These are phyloP conservation scores for Temnothorax ravouxi DNA, from an alignment of 2,888 invertebrate genomes.

Conservation along the genomic window DNA sequence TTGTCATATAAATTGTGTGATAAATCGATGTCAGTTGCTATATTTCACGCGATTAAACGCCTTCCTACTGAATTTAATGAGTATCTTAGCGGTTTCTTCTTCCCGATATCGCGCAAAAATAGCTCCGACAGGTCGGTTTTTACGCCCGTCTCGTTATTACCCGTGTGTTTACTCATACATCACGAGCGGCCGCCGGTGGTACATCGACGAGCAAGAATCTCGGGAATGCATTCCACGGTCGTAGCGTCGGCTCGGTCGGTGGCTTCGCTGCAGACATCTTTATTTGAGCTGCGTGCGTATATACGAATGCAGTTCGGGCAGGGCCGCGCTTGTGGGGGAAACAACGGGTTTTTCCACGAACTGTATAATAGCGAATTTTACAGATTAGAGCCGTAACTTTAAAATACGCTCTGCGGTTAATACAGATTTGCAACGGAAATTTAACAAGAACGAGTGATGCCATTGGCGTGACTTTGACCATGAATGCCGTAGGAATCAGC, in stretches of 20 bases:
- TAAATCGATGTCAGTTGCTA: neutral
- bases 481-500: neutral
- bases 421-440: neutral
- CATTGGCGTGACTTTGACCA: neutral
- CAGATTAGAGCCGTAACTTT: neutral
- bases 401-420: neutral
- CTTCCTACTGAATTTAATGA: constrained; percentile 4
- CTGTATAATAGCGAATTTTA: neutral
- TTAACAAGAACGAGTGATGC: neutral
- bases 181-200: constrained; percentile 5
- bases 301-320: constrained; percentile 27
- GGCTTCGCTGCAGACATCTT: constrained; percentile 37
- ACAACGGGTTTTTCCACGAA: neutral
- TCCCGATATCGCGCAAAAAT: constrained; percentile 8
- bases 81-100: neutral
- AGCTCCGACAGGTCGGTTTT: constrained; percentile 6
- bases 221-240: constrained; percentile 32
- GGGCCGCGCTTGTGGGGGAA: neutral
- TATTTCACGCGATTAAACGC: neutral
- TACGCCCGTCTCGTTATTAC: constrained; percentile 28
- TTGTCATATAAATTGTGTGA: neutral
- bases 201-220: constrained; percentile 46
- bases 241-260: constrained; percentile 44
- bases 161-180: constrained; percentile 22
- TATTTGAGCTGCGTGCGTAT: constrained; percentile 26